phyloP scores from a whole-genome alignment of 2,797 vertebrate genomes.

The Phoxinus dragarum region DNA sequence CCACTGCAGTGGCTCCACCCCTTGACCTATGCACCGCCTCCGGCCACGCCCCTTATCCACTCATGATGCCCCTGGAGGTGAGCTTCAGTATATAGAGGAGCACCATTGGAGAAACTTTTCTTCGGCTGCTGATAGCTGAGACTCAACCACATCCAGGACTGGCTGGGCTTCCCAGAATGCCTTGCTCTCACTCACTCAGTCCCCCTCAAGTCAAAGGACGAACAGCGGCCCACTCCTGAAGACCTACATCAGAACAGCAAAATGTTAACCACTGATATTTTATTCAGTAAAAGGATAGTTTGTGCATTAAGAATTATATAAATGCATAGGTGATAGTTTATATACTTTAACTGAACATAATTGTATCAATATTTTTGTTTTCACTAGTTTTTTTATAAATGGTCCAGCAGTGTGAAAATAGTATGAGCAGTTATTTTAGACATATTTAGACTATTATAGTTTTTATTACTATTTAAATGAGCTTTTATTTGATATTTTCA shows the following conservation, averaged over 20 bases:
- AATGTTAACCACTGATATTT: conserved; percentile 4
- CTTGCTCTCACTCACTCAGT: conserved; percentile 14
- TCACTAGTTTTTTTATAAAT: not conserved
- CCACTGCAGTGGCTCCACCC: conserved; percentile 33
- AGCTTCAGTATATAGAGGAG: conserved; percentile 9
- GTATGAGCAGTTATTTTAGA: not conserved
- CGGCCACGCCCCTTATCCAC: conserved; percentile 43
- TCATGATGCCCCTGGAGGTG: conserved; percentile 32
- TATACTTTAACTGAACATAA: not conserved
- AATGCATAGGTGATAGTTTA: not conserved
- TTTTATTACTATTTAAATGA: not conserved
- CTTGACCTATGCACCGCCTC: conserved; percentile 25
- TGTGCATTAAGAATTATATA: not conserved
- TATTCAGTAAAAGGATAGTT: not conserved
- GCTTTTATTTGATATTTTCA: not conserved
- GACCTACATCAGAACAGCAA: conserved; percentile 45
- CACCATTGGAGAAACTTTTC: conserved; percentile 10
- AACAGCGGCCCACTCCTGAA: conserved; percentile 22
- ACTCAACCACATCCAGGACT: conserved; percentile 56
- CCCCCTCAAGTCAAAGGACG: conserved; percentile 25
- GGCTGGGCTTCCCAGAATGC: conserved; percentile 37
- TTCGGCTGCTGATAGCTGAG: conserved; percentile 31
- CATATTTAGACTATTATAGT: not conserved
- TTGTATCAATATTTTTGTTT: not conserved
- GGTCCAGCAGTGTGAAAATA: not conserved